Percentiles rank a stretch among this genome's conserved stretches.
Evolutionary conservation across 2,888 invertebrate genomes (phyloP).

Genomic region (Orthonevra nobilis): DNA sequence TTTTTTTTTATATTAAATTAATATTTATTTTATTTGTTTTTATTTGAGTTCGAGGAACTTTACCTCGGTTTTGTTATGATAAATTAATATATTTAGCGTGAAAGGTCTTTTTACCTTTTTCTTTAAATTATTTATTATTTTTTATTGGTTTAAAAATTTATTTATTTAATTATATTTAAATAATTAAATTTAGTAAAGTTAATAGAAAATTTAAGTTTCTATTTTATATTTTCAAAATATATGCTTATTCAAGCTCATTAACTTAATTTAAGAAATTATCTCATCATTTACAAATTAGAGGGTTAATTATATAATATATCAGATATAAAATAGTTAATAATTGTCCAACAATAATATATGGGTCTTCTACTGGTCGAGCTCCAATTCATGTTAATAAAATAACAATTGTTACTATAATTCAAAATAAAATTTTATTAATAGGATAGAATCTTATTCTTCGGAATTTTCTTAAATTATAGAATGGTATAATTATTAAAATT

Average conservation of each 20-base stretch:
- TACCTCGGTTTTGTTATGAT: constrained; percentile 89
- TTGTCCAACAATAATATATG: constrained; percentile 84
- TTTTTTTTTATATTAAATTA: constrained; percentile 82
- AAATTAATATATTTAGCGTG: constrained; percentile 86
- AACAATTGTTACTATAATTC: constrained; percentile 82
- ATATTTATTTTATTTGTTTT: constrained; percentile 83
- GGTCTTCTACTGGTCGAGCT: constrained; percentile 85
- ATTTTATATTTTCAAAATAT: constrained; percentile 87
- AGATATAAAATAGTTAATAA: constrained; percentile 83
- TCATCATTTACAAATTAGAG: constrained; percentile 81
- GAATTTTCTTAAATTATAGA: constrained; percentile 82
- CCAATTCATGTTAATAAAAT: constrained; percentile 87
- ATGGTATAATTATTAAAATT: constrained; percentile 84
- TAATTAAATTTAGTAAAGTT: constrained; percentile 81
- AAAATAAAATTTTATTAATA: constrained; percentile 83
- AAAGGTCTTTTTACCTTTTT: constrained; percentile 84
- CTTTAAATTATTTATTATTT: constrained; percentile 84
- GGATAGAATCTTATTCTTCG: constrained; percentile 84
- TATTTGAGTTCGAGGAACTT: constrained; percentile 85
- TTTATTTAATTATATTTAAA: constrained; percentile 76
- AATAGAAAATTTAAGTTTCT: constrained; percentile 83
- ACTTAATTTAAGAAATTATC: constrained; percentile 81
- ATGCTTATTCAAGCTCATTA: constrained; percentile 85
- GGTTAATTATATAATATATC: constrained; percentile 82
- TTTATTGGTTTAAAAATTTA: constrained; percentile 82